Base-by-base conservation (phyloP, 2,113 vertebrate species). In the Capreolus pygargus region DNA sequence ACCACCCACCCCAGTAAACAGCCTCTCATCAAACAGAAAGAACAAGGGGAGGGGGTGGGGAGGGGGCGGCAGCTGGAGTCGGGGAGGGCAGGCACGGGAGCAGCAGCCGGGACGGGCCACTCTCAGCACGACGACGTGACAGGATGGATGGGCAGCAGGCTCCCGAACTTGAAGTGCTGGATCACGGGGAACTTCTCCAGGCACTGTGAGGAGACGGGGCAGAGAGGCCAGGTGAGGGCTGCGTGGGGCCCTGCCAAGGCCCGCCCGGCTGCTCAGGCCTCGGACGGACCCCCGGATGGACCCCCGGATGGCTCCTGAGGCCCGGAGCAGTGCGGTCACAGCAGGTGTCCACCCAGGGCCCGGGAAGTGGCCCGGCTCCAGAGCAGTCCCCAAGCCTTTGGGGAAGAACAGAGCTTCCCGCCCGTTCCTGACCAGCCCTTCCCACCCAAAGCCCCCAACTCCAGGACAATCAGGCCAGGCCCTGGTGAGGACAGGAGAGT, bases 171-270 rank as follows among this genome's bases (percentile, higher is more conserved):
- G 98, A 99, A 99, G 99, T 99, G 99, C 98, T 99, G 99, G 99
- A 99, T 99, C 98, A 99, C 99, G 0, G 99, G 99, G 97, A 99
- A 99, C 99, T 99, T 99, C 98, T 99, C 99, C 99, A 99, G 98
- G 99, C 99, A 99, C 99, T 99, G 98, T 6, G 30, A 47, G 98
- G 89, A 54, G 74, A 97, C 45, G 21, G n/a, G 28, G 97, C n/a
- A 96, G 91, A 97, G 85, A 4, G 93, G 91, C 93, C 57, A 96
- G 91, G 85, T 96, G 81, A 98, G 98, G 21, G 39, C 14, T 2
- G 3, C 2, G 0, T 0, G n/a, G 52, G 7, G 6, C 54, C 64
- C 64, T 7, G 25, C 50, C 39, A 4, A 52, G 61, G 54, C 54
- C 28, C 5, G 5, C n/a, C 11, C 4, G 0, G 43, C 58, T 28